These are phyloP conservation scores for Pectinophora gossypiella DNA, from an alignment of 1,140 invertebrate species.

Conservation along the genomic window DNA sequence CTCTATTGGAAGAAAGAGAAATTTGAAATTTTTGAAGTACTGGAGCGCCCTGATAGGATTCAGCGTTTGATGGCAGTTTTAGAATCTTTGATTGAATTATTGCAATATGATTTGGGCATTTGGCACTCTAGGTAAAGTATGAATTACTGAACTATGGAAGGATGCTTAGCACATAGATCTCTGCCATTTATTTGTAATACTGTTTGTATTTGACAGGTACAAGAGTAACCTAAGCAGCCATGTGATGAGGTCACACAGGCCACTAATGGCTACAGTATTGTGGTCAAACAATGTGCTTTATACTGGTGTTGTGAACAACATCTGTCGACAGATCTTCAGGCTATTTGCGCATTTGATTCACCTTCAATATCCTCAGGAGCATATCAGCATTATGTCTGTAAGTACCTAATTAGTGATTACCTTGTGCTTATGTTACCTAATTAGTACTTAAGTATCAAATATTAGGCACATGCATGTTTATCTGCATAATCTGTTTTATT, in stretches of 20 bases:
- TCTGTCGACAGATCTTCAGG: constrained; percentile 45
- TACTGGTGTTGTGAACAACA: constrained; percentile 40
- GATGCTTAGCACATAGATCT: neutral
- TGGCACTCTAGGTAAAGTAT: constrained; percentile 48
- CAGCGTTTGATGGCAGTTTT: constrained; percentile 55
- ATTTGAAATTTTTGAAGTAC: constrained; percentile 53
- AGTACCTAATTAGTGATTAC: too few species aligned
- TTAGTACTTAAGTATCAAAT: too few species aligned
- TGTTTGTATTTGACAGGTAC: constrained; percentile 34
- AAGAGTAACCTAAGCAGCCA: constrained; percentile 36
- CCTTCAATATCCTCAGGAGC: constrained; percentile 46
- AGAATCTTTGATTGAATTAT: constrained; percentile 47
- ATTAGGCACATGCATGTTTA: too few species aligned
- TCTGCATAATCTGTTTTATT: too few species aligned
- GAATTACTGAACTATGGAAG: neutral
- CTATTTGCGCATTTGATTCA: constrained; percentile 51
- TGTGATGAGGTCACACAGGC: constrained; percentile 47
- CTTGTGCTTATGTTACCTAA: too few species aligned
- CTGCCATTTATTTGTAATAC: neutral
- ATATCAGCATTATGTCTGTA: constrained; percentile 49
- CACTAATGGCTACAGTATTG: constrained; percentile 45
- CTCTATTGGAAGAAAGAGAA: constrained; percentile 53
- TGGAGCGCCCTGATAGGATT: constrained; percentile 52
- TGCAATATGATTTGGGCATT: constrained; percentile 64
- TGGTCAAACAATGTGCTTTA: constrained; percentile 43